Evolutionary conservation across 1,140 invertebrate species (phyloP), one percentile per base, ranked within the genome.

Genomic region (Neodiprion pinetum): DNA sequence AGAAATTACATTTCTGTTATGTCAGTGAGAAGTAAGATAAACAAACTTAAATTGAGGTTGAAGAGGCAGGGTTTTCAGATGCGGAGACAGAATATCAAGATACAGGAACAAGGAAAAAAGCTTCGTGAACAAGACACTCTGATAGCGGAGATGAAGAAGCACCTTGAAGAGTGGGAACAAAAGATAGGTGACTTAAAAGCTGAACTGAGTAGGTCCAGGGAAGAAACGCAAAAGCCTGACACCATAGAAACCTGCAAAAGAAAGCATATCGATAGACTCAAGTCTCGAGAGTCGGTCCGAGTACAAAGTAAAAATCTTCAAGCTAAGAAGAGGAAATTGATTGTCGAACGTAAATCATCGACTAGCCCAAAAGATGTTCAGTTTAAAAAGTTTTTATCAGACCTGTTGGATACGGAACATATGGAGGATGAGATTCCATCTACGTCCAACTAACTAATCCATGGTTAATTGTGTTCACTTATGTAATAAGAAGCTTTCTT

Each of bases 121-220:
- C 81, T 91, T 14, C 81, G 86, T 61, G 86, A 88, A 69, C 90
- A 91, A 74, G 88, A 90, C 23, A 77, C 85, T 4, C 86, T 89
- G 65, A 77, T 92, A 17, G 86, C 87, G 0, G 90, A 91, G 47
- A 85, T 92, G 79, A 88, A 87, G 75, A 89, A 90, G 70, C 90
- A 90, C 75, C 78, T 92, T 2, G 90, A 90, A 72, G 90, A 91
- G 70, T 91, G 89, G 88, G 90, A 91, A 71, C 88, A 90, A 70
- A 91, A 90, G 81, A 88, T 90, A 67, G 87, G 85, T 9, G 90
- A 90, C 78, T 76, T 91, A 14, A 89, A 88, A 7, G 85, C 88
- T 0, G 90, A 91, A 81, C 77, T 90, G 11, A 88, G 88, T 69
- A 83, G 87, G 10, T 86, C 90, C 0, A 85, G 88, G 23, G 89